phyloP scores from a whole-genome alignment of 2,888 invertebrate species.

The Gymnoscelis rufifasciata region DNA sequence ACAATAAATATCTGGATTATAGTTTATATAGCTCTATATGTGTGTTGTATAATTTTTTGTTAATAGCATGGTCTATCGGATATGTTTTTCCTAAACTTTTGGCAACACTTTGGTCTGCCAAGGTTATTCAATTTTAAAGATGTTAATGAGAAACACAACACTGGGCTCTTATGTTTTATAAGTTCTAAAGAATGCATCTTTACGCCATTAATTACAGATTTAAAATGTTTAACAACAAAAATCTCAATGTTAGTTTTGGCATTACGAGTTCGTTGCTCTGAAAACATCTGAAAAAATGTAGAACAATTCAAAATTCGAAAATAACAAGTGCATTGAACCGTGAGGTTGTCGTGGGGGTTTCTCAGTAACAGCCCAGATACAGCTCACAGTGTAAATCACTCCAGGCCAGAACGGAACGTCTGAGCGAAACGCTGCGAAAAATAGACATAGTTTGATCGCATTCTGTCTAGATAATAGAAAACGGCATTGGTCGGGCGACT shows the following conservation, averaged over 20 bases:
- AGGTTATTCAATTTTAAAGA: no score
- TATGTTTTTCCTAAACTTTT: no score
- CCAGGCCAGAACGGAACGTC: constrained; percentile 49
- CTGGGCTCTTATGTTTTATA: no score
- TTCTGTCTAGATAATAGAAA: constrained; percentile 65
- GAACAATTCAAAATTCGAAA: constrained; percentile 11
- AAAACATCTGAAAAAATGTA: background rate
- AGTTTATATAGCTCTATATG: no score
- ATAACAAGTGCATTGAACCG: constrained; percentile 58
- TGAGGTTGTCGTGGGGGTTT: constrained; percentile 36
- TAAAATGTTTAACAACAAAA: no score
- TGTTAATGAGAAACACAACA: no score
- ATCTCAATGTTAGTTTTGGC: background rate
- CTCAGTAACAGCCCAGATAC: constrained; percentile 64
- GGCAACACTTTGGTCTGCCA: no score
- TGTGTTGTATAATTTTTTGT: no score
- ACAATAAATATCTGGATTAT: no score
- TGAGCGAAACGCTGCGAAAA: constrained; percentile 63
- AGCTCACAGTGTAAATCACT: constrained; percentile 66
- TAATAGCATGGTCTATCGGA: no score
- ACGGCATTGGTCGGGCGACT: constrained; percentile 55
- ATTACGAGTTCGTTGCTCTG: constrained; percentile 6
- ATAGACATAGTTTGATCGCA: constrained; percentile 70
- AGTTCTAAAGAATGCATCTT: no score
- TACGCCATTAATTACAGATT: no score